Percentiles rank a stretch among this genome's conserved stretches.
Conservation (phyloP, 2,888 invertebrate genomes). For the Resseliella maxima region DNA sequence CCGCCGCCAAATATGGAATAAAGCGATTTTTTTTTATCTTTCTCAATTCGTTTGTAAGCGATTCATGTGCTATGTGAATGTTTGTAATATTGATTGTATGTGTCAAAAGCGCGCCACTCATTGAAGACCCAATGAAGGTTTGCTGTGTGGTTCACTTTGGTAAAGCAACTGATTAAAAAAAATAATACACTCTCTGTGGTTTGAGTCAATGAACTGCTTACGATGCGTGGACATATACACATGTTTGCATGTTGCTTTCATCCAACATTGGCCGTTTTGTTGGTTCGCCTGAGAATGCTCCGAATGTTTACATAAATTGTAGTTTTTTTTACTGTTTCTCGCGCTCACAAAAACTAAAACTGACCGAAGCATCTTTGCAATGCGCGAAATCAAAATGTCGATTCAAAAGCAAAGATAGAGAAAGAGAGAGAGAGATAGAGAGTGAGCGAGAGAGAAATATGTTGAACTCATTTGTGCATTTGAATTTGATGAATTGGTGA, state of each 20-base stretch:
- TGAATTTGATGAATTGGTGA: background rate
- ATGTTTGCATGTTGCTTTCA: slow-evolving; percentile 46
- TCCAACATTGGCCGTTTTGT: background rate
- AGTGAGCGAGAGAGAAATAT: background rate
- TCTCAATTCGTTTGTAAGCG: slow-evolving; percentile 8
- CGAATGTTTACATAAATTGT: slow-evolving; percentile 51
- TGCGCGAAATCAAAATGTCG: background rate
- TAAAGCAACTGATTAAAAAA: too few species aligned
- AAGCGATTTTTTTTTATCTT: too few species aligned
- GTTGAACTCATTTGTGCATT: background rate
- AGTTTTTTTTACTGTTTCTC: background rate
- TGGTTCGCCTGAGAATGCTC: background rate
- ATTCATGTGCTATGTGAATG: background rate
- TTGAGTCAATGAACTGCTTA: slow-evolving; percentile 39
- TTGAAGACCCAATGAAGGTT: background rate
- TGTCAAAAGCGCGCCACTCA: slow-evolving; percentile 30
- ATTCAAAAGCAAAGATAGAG: background rate
- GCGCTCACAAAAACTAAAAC: background rate
- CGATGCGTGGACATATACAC: slow-evolving; percentile 29
- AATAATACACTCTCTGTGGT: background rate
- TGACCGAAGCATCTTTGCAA: background rate
- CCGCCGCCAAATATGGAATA: slow-evolving; percentile 33
- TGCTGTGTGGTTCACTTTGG: background rate
- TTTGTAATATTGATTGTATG: background rate
- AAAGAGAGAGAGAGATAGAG: background rate